phyloP scores from a whole-genome alignment of 2,797 vertebrate genomes.

The Phyllotis vaccarum region DNA sequence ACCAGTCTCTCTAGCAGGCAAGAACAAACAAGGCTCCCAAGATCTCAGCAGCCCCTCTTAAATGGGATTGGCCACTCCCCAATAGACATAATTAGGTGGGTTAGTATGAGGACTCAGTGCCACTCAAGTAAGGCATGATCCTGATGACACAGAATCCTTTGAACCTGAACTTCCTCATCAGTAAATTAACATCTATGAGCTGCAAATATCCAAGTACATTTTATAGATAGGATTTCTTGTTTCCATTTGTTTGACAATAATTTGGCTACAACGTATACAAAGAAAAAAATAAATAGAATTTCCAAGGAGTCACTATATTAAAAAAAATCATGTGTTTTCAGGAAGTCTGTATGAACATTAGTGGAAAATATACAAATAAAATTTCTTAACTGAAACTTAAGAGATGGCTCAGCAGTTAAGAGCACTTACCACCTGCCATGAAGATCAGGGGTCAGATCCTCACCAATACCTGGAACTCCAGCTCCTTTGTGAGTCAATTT shows the following conservation, averaged over 20 bases:
- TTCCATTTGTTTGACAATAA: neutral
- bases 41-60: no score
- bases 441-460: neutral
- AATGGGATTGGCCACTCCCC: no score
- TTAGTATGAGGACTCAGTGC: neutral
- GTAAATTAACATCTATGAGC: neutral
- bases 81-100: neutral
- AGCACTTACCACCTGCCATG: neutral
- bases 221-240: neutral
- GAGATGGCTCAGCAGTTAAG: neutral
- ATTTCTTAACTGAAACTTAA: neutral
- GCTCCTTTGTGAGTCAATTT: no score
- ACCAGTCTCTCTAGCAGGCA: no score
- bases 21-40: no score
- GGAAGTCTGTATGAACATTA: neutral
- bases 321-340: neutral
- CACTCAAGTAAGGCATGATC: neutral
- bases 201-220: neutral
- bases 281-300: neutral
- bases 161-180: neutral
- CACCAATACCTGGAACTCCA: neutral
- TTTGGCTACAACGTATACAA: neutral
- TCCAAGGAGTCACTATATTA: neutral
- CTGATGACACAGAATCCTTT: neutral
- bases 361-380: neutral